A percentile compares a stretch with the other conserved stretches of the same genome.
These are phyloP conservation scores for Vimba vimba DNA, from an alignment of 2,113 vertebrate genomes.

Conservation along the genomic window DNA sequence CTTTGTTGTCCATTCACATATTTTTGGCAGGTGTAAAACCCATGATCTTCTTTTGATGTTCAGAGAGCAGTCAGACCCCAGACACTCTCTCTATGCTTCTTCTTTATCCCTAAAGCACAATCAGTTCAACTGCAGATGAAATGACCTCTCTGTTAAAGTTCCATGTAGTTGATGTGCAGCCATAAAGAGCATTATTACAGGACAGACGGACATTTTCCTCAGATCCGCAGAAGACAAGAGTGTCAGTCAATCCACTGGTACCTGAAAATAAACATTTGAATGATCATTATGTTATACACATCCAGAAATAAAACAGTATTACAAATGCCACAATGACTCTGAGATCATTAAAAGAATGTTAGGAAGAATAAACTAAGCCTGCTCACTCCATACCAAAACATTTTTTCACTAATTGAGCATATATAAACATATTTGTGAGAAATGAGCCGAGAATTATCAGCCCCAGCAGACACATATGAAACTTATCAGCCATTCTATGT, in stretches of 20 bases:
- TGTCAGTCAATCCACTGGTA: too few species aligned
- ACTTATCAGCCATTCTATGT: too few species aligned
- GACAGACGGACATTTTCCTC: slow-evolving; percentile 18
- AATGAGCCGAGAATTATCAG: too few species aligned
- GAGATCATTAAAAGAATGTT: too few species aligned
- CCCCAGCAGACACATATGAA: too few species aligned
- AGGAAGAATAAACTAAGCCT: too few species aligned
- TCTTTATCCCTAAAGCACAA: neutral
- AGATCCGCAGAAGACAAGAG: neutral
- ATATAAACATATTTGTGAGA: too few species aligned
- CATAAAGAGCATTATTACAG: slow-evolving; percentile 21
- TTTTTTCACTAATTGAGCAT: too few species aligned
- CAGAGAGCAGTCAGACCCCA: slow-evolving; percentile 44
- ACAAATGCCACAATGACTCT: too few species aligned
- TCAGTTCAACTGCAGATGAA: neutral
- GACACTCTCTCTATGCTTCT: neutral
- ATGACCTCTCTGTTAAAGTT: neutral
- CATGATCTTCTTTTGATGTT: slow-evolving; percentile 33
- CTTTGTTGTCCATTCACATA: neutral
- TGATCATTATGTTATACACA: neutral
- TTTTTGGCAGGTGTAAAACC: slow-evolving; percentile 23
- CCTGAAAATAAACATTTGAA: neutral
- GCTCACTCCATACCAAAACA: too few species aligned
- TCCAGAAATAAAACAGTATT: too few species aligned
- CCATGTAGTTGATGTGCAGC: slow-evolving; percentile 39